phyloP scores from a whole-genome alignment of 2,113 vertebrate genomes.

The Apistogramma diplotaenia region DNA sequence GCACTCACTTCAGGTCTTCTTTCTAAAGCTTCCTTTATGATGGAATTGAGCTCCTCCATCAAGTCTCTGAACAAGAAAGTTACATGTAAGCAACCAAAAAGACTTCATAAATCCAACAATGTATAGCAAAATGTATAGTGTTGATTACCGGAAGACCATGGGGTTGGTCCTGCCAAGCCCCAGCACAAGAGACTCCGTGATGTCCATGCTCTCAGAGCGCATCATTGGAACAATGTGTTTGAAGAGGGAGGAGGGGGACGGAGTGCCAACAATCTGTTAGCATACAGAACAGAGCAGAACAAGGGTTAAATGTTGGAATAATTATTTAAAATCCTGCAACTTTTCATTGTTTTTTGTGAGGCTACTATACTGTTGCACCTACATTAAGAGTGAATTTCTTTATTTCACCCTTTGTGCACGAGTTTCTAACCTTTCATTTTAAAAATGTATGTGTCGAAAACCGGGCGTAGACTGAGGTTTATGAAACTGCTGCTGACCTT shows the following conservation, averaged over 20 bases:
- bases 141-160: conserved; percentile 89
- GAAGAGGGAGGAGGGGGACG: conserved; percentile 95
- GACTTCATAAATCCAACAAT: background rate
- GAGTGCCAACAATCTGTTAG: conserved; percentile 90
- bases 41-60: conserved; percentile 97
- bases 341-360: background rate
- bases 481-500: conserved; percentile 78
- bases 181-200: conserved; percentile 98
- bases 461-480: background rate
- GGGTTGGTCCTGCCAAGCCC: conserved; percentile 99
- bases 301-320: background rate
- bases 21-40: conserved; percentile 99
- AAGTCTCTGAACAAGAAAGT: conserved; percentile 82
- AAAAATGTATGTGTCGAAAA: background rate
- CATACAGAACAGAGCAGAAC: conserved; percentile 9
- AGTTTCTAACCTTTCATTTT: background rate
- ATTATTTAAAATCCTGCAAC: background rate
- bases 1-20: conserved; percentile 95
- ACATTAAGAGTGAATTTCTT: background rate
- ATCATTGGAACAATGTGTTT: conserved; percentile 99
- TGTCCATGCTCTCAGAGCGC: conserved; percentile 99
- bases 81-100: background rate
- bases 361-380: background rate
- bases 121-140: background rate
- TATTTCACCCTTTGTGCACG: background rate